Evolutionary conservation across 2,113 vertebrate genomes (phyloP), one percentile per base, ranked within the genome.

Genomic region (Pseudorhombus dupliciocellatus): DNA sequence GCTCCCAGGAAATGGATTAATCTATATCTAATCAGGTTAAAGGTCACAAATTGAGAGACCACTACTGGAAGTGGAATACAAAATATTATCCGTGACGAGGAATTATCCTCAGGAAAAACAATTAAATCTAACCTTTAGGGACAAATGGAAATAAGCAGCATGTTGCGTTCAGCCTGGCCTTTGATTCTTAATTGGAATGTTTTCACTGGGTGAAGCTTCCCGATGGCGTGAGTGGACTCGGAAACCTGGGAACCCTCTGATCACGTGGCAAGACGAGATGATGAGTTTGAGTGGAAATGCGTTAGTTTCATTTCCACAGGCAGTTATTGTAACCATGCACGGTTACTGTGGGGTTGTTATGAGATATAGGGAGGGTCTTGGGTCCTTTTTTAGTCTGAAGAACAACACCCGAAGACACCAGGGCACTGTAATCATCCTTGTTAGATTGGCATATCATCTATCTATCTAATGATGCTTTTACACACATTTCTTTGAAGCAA

Each of bases 1-100:
- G 68, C 77, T 77, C 74, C 50, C 85, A 79, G 75, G 84, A 88
- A 88, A 55, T 75, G 63, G 34, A 78, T 74, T 69, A 68, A 83
- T 83, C 67, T 54, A 37, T 37, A 20, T 81, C 62, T 61, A 70
- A 79, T 90, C 59, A 21, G 71, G 77, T 70, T 67, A 73, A 59
- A 76, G 61, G 50, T 80, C 37, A 73, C 0, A 68, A 54, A 73
- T 73, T 15, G 20, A 52, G 22, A n/a, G 52, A 73, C 9, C 64
- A 15, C 40, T 67, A 56, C 20, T 67, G 28, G 31, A 79, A 66
- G 56, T 54, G 26, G n/a, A 81, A 70, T 24, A 50, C 25, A 61
- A 73, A 66, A 66, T 75, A 30, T 61, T 12, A 52, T 31, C 31
- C 42, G 28, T 20, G 25, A 44, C 42, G 12, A 66, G 58, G 55